Evolutionary conservation across 2,888 invertebrate species (phyloP).

Genomic region (Zaprionus obscuricornis): DNA sequence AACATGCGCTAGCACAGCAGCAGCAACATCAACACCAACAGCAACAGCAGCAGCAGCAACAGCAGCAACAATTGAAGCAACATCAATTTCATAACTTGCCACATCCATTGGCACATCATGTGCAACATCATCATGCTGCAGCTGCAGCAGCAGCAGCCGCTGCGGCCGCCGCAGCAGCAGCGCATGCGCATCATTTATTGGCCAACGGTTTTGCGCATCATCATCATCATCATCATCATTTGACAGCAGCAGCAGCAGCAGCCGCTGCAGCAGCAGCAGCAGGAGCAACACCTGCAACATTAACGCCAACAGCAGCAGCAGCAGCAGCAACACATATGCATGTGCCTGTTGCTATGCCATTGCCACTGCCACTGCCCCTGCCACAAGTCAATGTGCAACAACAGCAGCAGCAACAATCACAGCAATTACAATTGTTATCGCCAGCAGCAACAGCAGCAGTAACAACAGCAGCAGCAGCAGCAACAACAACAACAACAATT

Average conservation of each 20-base stretch:
- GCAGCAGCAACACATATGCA: too few species aligned
- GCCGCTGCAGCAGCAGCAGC: too few species aligned
- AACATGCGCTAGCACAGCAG: conserved; percentile 32
- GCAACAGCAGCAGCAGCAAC: conserved; percentile 17
- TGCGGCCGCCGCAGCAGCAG: conserved; percentile 15
- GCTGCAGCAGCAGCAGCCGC: conserved; percentile 58
- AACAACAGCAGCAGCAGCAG: too few species aligned
- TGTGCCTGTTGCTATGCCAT: conserved; percentile 16
- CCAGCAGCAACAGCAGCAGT: too few species aligned
- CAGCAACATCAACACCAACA: conserved; percentile 47
- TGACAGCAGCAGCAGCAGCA: too few species aligned
- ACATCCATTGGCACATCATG: conserved; percentile 58
- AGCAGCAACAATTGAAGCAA: conserved; percentile 55
- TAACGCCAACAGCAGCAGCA: too few species aligned
- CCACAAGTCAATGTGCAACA: conserved; percentile 20
- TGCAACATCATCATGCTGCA: conserved; percentile 52
- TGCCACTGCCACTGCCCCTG: too few species aligned
- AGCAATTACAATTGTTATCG: too few species aligned
- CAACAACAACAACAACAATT: conserved; percentile 20
- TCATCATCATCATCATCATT: neutral
- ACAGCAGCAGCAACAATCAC: too few species aligned
- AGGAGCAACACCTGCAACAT: too few species aligned
- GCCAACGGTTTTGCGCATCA: conserved; percentile 27
- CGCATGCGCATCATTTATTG: conserved; percentile 33
- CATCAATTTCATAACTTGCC: conserved; percentile 57